phyloP scores from a whole-genome alignment of 2,113 vertebrate species.

The Bettongia penicillata region DNA sequence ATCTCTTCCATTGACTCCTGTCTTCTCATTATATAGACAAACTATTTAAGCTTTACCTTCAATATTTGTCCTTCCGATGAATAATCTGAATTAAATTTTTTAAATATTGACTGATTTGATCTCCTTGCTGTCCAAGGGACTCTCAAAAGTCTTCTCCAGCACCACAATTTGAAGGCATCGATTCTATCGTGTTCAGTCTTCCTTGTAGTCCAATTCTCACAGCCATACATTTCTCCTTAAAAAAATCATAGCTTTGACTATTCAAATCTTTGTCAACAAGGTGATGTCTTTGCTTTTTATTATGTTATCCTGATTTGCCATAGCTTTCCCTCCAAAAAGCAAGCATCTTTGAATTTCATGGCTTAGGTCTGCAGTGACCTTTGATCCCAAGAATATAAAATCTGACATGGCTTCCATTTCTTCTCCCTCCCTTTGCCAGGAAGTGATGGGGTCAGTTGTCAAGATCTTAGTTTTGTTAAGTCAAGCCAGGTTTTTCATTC shows the following conservation, averaged over 20 bases:
- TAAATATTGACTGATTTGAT: neutral
- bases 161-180: neutral
- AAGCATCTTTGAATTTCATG: neutral
- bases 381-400: neutral
- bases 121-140: neutral
- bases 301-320: neutral
- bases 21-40: neutral
- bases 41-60: neutral
- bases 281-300: neutral
- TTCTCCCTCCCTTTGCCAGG: neutral
- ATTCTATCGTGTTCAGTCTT: neutral
- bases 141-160: neutral
- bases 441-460: neutral
- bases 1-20: neutral
- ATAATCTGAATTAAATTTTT: neutral
- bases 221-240: neutral
- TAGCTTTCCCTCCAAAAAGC: neutral
- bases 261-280: neutral
- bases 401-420: neutral
- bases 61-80: neutral
- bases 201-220: neutral
- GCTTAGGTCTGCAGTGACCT: neutral
- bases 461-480: neutral
- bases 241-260: neutral
- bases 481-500: neutral